phyloP scores from a whole-genome alignment of 1,140 invertebrate species.

The Drosophila persimilis region DNA sequence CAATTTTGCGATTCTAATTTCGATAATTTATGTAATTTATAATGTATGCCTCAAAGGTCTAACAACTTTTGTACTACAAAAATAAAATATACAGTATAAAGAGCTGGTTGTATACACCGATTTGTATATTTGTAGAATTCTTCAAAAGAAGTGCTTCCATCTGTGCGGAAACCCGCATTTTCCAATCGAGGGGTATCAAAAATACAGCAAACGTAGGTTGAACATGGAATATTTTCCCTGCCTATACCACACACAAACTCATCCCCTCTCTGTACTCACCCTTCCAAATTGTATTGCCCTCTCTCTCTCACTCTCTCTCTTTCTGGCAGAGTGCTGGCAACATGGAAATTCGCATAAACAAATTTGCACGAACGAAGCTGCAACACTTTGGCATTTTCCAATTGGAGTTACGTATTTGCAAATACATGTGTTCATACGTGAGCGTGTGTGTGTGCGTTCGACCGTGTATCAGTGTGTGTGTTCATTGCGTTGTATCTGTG shows the following conservation, averaged over 20 bases:
- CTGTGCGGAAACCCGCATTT: slow-evolving; percentile 13
- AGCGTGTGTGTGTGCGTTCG: slow-evolving; percentile 11
- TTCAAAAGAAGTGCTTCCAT: not conserved
- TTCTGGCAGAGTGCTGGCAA: slow-evolving; percentile 22
- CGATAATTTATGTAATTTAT: too few relatives aligned
- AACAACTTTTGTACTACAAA: too few relatives aligned
- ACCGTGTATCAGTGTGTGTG: not conserved
- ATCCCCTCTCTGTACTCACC: not conserved
- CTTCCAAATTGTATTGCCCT: not conserved
- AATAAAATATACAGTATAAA: too few relatives aligned
- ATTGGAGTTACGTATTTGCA: slow-evolving; percentile 52
- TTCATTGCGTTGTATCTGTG: not conserved
- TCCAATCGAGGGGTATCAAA: slow-evolving; percentile 28
- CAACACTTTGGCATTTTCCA: slow-evolving; percentile 66
- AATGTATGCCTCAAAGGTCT: too few relatives aligned
- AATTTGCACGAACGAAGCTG: slow-evolving; percentile 71
- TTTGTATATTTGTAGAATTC: too few relatives aligned
- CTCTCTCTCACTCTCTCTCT: not conserved
- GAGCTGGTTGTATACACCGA: too few relatives aligned
- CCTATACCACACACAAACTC: slow-evolving; percentile 14
- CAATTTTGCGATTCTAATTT: too few relatives aligned
- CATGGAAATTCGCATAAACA: slow-evolving; percentile 70
- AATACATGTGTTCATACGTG: slow-evolving; percentile 18
- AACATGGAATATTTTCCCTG: slow-evolving; percentile 47
- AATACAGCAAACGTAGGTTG: slow-evolving; percentile 44